A percentile compares a stretch with the other conserved stretches of the same genome.
Conservation (phyloP, 2,888 invertebrate species). For the Chromoteleia sp. region DNA sequence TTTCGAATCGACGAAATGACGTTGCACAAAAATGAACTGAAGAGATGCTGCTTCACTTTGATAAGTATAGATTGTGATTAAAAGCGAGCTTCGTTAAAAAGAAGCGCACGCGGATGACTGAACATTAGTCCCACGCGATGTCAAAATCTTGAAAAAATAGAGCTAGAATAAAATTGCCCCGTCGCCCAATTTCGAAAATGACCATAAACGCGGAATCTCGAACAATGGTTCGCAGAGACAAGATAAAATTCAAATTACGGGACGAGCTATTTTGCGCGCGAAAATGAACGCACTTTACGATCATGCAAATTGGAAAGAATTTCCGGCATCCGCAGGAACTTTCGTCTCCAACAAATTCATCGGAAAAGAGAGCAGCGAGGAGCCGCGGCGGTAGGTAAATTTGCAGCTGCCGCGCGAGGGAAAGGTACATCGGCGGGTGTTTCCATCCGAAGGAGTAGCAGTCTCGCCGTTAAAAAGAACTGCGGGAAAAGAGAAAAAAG, state of each 20-base stretch:
- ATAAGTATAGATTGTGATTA: no score
- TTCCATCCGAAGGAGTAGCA: slow-evolving; percentile 65
- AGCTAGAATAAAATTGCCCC: no score
- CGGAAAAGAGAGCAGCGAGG: slow-evolving; percentile 58
- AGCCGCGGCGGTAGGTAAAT: slow-evolving; percentile 66
- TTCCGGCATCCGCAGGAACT: slow-evolving; percentile 65
- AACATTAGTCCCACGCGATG: no score
- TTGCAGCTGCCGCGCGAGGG: slow-evolving; percentile 70
- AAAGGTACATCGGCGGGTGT: slow-evolving; percentile 74
- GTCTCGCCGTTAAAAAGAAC: slow-evolving; percentile 38
- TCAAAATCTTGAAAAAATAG: not conserved
- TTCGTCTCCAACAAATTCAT: slow-evolving; percentile 59
- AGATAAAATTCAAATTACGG: slow-evolving; percentile 17
- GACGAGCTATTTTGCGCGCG: slow-evolving; percentile 1
- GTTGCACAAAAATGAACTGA: no score
- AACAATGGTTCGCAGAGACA: not conserved
- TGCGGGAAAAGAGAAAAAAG: slow-evolving; percentile 42
- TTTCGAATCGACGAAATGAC: no score
- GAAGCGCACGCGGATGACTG: no score
- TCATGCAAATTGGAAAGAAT: slow-evolving; percentile 54
- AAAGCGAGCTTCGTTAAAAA: no score
- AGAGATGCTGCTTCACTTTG: no score
- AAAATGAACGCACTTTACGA: slow-evolving; percentile 36
- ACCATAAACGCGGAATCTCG: no score
- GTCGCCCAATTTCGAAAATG: no score